A percentile compares a stretch with the other conserved stretches of the same genome.
Evolutionary conservation across 37 sponge, comb jelly and placozoan species (phyloP).

Genomic region (Petrosia ficiformis): DNA sequence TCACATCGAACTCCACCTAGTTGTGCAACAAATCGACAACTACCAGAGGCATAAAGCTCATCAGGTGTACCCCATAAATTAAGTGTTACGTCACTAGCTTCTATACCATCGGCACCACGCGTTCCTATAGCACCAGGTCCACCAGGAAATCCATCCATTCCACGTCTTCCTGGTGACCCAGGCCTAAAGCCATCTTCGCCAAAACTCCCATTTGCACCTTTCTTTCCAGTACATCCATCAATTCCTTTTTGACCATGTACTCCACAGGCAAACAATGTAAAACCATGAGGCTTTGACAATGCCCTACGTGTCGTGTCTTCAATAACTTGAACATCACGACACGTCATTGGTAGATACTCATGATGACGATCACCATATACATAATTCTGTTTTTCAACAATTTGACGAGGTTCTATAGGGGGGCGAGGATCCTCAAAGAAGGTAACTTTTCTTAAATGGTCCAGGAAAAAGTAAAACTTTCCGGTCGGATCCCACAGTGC

Average conservation of each 20-base stretch:
- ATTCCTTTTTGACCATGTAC: conserved; percentile 36
- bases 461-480: conserved; percentile 47
- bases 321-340: conserved; percentile 1
- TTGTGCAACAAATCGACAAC: conserved; percentile 13
- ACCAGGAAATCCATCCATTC: conserved; percentile 56
- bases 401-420: conserved; percentile 8
- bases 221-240: conserved; percentile 10
- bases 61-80: conserved; percentile 39
- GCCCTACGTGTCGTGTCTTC: conserved; percentile 20
- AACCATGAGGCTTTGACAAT: conserved; percentile 30
- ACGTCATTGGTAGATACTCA: not conserved
- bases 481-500: conserved; percentile 61
- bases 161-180: conserved; percentile 56
- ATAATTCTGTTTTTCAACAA: conserved; percentile 7
- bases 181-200: conserved; percentile 15
- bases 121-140: conserved; percentile 40
- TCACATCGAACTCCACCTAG: conserved; percentile 64
- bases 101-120: conserved; percentile 24
- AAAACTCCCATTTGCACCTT: conserved; percentile 26
- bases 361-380: conserved; percentile 6
- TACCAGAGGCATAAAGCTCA: conserved; percentile 21
- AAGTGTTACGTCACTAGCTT: conserved; percentile 47
- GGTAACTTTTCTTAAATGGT: conserved; percentile 37
- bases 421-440: conserved; percentile 59
- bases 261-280: conserved; percentile 31